A percentile compares a stretch with the other conserved stretches of the same genome.
These are phyloP conservation scores for Chrysemys picta DNA, from an alignment of 2,113 vertebrate genomes.

Conservation along the genomic window DNA sequence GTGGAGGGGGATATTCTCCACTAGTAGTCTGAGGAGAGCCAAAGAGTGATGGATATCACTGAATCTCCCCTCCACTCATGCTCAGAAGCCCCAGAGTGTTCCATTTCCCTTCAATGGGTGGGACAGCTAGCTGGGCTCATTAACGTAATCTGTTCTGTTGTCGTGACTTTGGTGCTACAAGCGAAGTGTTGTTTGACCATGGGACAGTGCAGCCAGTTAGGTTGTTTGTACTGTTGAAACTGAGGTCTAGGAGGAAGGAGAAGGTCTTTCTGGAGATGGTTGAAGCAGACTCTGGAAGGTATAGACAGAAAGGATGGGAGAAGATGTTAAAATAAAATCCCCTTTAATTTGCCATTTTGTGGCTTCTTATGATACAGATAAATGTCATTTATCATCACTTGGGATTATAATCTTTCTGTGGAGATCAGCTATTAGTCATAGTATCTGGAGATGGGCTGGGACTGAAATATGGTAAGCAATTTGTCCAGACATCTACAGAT, in stretches of 20 bases:
- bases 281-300: background rate
- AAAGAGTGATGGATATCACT: background rate
- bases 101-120: background rate
- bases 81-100: background rate
- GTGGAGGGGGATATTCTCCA: background rate
- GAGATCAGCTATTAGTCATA: conserved; percentile 18
- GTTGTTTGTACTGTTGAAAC: background rate
- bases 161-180: background rate
- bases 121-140: background rate
- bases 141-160: background rate
- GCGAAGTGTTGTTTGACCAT: background rate
- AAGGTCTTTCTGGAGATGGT: background rate
- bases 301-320: background rate
- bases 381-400: conserved; percentile 45
- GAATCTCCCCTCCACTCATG: background rate
- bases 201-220: rapidly evolving
- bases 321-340: conserved; percentile 28
- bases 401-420: conserved; percentile 18
- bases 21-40: background rate
- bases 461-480: background rate
- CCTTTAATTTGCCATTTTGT: background rate
- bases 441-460: background rate
- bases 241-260: background rate
- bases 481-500: background rate
- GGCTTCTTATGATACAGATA: background rate